Conservation (phyloP, 1,140 invertebrate genomes). For the Homalodisca vitripennis region DNA sequence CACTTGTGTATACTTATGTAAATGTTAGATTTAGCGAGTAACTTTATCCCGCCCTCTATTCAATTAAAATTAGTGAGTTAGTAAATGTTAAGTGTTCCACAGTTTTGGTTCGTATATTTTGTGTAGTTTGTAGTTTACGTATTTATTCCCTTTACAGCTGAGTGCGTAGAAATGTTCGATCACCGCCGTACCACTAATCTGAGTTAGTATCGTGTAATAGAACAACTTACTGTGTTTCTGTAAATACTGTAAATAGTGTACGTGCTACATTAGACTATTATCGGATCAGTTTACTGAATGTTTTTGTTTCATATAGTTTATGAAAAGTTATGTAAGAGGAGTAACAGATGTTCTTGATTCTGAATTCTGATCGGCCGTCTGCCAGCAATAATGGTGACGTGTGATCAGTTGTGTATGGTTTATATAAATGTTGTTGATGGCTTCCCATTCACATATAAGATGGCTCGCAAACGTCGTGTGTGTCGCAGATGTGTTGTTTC, state of each 20-base stretch:
- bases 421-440: background rate
- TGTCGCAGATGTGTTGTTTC: no score
- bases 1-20: conserved; percentile 5
- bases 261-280: background rate
- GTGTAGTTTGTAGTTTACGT: no score
- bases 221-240: no score
- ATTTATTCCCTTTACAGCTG: no score
- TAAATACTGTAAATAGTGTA: conserved; percentile 14
- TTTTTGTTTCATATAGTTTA: conserved; percentile 23
- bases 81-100: conserved; percentile 12
- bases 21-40: background rate
- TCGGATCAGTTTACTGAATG: background rate
- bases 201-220: no score
- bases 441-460: background rate
- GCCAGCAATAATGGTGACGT: conserved; percentile 10
- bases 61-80: conserved; percentile 22
- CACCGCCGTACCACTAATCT: no score
- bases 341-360: background rate
- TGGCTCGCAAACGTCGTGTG: no score
- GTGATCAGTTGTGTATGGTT: background rate
- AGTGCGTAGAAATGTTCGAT: no score
- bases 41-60: conserved; percentile 4
- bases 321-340: background rate
- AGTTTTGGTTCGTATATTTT: background rate
- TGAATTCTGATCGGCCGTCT: conserved; percentile 10